Percentiles rank a stretch among this genome's conserved stretches.
phyloP scores from a whole-genome alignment of 1,140 invertebrate species.

The Oncopodura yosiiana region DNA sequence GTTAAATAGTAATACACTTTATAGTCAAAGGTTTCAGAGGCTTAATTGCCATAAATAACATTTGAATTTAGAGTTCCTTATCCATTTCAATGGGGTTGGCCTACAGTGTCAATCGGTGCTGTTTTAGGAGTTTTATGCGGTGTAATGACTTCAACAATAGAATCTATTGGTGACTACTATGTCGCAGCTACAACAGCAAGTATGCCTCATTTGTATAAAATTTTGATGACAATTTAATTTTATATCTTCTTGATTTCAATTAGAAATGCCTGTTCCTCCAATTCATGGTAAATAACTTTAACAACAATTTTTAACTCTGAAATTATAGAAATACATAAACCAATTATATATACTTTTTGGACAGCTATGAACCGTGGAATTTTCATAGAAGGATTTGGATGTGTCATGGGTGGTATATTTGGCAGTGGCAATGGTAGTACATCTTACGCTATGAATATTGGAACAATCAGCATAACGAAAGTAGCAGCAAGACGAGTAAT shows the following conservation, averaged over 20 bases:
- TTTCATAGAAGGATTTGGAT: constrained; percentile 44
- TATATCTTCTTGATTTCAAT: constrained; percentile 9
- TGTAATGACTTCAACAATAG: constrained; percentile 70
- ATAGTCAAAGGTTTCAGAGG: too few species aligned
- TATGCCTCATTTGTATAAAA: constrained; percentile 37
- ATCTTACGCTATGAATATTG: constrained; percentile 45
- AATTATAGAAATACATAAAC: too few species aligned
- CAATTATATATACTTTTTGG: too few species aligned
- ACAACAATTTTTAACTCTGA: constrained; percentile 38
- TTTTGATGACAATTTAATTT: background rate
- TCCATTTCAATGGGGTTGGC: constrained; percentile 76
- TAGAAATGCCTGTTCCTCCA: constrained; percentile 67
- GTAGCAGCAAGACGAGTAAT: constrained; percentile 44
- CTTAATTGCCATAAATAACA: too few species aligned
- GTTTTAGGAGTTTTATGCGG: constrained; percentile 74
- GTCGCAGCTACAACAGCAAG: constrained; percentile 71
- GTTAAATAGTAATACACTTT: too few species aligned
- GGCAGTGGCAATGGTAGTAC: constrained; percentile 44
- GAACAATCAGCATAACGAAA: constrained; percentile 46
- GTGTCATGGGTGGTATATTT: constrained; percentile 41
- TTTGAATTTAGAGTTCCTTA: too few species aligned
- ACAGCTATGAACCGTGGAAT: constrained; percentile 48
- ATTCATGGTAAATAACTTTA: constrained; percentile 53
- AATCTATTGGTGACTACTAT: constrained; percentile 81
- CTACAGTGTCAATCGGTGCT: constrained; percentile 61